Evolutionary conservation across 2,113 vertebrate species (phyloP), one percentile per base, ranked within the genome.

Genomic region (Pontoporia blainvillei): DNA sequence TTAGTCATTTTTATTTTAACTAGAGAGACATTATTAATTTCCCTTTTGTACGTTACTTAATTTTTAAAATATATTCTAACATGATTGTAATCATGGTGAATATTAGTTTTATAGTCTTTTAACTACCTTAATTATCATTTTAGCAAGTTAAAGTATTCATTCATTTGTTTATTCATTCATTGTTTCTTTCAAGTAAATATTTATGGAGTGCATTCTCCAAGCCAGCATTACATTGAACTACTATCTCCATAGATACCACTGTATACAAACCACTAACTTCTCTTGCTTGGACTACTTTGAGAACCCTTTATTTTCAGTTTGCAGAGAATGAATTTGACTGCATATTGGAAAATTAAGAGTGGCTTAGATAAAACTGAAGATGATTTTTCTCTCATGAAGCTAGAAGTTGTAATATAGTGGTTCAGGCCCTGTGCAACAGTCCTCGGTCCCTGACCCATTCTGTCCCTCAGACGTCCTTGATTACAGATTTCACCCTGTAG

Each of bases 361-460:
- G 29, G 6, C 18, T 81, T 36, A 69, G 78, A 71, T 89, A 88
- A 91, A 93, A 72, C 2, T 59, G 23, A 29, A 89, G 41, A 14
- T 71, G 39, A 86, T 39, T 96, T 96, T 83, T 94, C 57, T 90
- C 31, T 82, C 52, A 67, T 49, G n/a, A 85, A 84, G 39, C 73
- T 90, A 62, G 14, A 67, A 62, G 31, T n/a, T 61, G 21, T 12
- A 57, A 71, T 44, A 3, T 21, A 78, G 11, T 61, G 9, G 15
- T 64, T 2, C 5, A 15, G 8, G 17, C 73, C 84, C 67, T 79
- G 4, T 15, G 11, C 18, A 72, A 52, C 23, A 75, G 14, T 34
- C 44, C 13, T 25, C 1, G 8, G 11, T 41, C 29, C 31, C 39
- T 25, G 6, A 52, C 2, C 6, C 18, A 49, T 27, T 78, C 29